Conservation (phyloP, 2,797 vertebrate species). For the Manis crassicaudata region DNA sequence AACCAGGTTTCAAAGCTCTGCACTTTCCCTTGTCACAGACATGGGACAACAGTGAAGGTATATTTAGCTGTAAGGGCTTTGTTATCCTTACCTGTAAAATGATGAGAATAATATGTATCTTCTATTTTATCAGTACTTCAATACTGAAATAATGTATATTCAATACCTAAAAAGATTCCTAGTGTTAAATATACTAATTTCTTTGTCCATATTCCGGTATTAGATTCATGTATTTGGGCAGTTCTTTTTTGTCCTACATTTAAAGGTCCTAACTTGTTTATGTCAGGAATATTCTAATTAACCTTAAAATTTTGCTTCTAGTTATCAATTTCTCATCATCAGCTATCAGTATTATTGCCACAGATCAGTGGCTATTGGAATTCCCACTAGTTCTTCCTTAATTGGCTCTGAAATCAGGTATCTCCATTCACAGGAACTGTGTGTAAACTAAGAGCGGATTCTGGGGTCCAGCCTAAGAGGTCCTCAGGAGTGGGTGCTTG, state of each 20-base stretch:
- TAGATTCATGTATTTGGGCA: not conserved
- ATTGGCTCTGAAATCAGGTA: not conserved
- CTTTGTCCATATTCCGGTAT: not conserved
- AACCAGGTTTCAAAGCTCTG: not conserved
- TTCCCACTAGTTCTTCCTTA: not conserved
- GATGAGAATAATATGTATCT: fast-evolving
- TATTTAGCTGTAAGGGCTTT: not conserved
- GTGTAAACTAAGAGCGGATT: not conserved
- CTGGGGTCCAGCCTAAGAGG: fast-evolving
- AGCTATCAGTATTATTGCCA: not conserved
- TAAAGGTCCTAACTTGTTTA: not conserved
- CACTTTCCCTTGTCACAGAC: not conserved
- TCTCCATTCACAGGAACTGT: not conserved
- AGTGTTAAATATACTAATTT: not conserved
- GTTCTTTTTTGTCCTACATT: not conserved
- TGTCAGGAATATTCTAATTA: not conserved
- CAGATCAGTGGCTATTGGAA: not conserved
- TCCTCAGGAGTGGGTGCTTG: not conserved
- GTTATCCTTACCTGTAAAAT: not conserved
- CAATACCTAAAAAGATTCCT: not conserved
- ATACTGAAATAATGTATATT: not conserved
- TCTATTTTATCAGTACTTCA: not conserved
- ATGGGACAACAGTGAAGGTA: not conserved
- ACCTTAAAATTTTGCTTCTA: not conserved
- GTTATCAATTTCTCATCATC: not conserved